Base-by-base conservation (phyloP, 2,113 vertebrate species). In the Scophthalmus maximus region DNA sequence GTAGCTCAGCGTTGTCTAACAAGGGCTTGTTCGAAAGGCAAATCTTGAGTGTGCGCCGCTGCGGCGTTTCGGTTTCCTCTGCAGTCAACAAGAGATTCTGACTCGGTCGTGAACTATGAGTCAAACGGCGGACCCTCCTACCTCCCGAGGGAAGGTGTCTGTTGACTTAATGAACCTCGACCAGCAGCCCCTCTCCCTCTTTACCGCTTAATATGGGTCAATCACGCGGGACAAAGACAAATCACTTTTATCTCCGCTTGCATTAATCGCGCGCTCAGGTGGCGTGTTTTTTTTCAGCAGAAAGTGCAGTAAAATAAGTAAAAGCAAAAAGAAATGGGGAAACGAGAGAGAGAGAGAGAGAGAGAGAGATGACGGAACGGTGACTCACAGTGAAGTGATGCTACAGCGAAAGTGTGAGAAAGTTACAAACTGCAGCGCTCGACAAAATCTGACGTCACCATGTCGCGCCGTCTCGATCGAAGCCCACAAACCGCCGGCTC, bases 91-190 rank as follows among this genome's bases (percentile, higher is more conserved):
- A 75, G 34, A 67, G 62, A 70, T 10, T 34, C 68, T 60, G 74
- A 78, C 62, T 80, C 36, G 76, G 61, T 68, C 15, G 44, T 84
- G 80, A 85, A 84, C 75, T 73, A 46, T 78, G 87, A 84, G 82
- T 79, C 82, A 87, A 81, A 81, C 68, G 65, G 32, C 52, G 25
- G 61, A 81, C 75, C 59, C 77, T 68, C 34, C 30, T 29, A 2
- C 65, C 23, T 87, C 73, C 86, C 27, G 8, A 50, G 75, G 73
- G 77, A 79, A 77, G 73, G 70, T 78, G 74, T 82, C 70, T 56
- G 60, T 26, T 78, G 82, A 84, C 34, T 85, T 82, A 79, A 85
- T 69, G 36, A 73, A 81, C 81, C 81, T 81, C 55, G 73, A 87
- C 85, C 79, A 72, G 75, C 59, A 67, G 66, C 74, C 65, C 79